phyloP scores from a whole-genome alignment of 2,888 invertebrate species.

The Polydrusus tereticollis region DNA sequence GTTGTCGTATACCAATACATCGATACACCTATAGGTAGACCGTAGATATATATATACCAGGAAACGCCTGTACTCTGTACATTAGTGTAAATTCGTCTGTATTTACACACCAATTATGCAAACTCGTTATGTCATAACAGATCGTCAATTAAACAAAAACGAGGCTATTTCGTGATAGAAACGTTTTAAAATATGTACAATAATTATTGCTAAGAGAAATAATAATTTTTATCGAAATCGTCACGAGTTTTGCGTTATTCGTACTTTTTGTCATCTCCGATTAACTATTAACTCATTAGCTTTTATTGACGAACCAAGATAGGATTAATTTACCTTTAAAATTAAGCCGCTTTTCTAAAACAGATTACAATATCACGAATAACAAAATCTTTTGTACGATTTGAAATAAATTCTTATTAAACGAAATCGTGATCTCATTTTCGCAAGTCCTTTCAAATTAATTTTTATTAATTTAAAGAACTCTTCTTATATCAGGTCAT shows the following conservation, averaged over 20 bases:
- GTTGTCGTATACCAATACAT: not conserved
- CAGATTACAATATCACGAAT: conserved; percentile 24
- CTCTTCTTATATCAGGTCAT: not conserved
- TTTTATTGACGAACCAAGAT: not conserved
- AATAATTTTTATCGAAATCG: conserved; percentile 2
- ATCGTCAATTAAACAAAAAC: not conserved
- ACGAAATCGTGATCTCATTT: conserved; percentile 15
- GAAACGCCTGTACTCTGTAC: no score
- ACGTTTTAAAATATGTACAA: conserved; percentile 4
- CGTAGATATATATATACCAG: no score
- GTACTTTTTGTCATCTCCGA: conserved; percentile 21
- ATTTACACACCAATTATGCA: no score
- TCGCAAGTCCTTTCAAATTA: no score
- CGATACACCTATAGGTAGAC: conserved; percentile 13
- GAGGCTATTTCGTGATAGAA: not conserved
- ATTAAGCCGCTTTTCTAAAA: not conserved
- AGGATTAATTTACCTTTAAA: not conserved
- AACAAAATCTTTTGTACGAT: conserved; percentile 7
- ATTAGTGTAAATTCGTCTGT: no score
- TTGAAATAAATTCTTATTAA: conserved; percentile 8
- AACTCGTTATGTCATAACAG: not conserved
- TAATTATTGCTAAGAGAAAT: conserved; percentile 13
- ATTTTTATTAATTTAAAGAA: no score
- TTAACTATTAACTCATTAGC: conserved; percentile 18
- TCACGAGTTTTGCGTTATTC: conserved; percentile 18